These are phyloP conservation scores for Ecliptopera silaceata DNA, from an alignment of 2,888 invertebrate genomes.

Conservation along the genomic window DNA sequence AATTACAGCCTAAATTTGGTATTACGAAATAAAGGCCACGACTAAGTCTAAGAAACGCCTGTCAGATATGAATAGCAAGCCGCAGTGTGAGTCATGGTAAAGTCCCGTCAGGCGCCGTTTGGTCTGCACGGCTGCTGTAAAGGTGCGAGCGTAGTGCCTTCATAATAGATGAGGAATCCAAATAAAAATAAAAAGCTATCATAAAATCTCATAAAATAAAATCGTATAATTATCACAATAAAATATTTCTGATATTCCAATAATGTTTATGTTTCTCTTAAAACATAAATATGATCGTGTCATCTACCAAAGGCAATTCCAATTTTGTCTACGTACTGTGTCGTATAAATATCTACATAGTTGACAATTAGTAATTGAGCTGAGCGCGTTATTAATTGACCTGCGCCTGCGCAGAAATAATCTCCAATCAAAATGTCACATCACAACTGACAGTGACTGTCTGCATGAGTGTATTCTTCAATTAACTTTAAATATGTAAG, in stretches of 20 bases:
- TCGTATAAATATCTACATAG: neutral
- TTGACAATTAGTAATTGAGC: neutral
- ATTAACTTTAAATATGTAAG: too few relatives aligned
- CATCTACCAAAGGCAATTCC: too few relatives aligned
- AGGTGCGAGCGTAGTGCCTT: neutral
- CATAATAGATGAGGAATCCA: too few relatives aligned
- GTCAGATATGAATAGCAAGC: slow-evolving; percentile 43
- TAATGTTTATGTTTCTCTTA: too few relatives aligned
- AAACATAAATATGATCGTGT: too few relatives aligned
- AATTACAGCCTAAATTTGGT: too few relatives aligned
- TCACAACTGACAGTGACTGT: neutral
- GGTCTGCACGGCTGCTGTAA: slow-evolving; percentile 28
- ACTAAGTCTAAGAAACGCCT: slow-evolving; percentile 43
- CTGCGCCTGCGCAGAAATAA: slow-evolving; percentile 9
- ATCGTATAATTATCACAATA: too few relatives aligned
- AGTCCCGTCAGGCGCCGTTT: slow-evolving; percentile 59
- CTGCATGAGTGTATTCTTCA: neutral
- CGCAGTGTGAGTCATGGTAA: slow-evolving; percentile 71
- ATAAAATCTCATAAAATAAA: too few relatives aligned
- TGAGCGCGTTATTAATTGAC: neutral
- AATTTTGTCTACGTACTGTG: too few relatives aligned
- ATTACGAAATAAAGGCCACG: too few relatives aligned
- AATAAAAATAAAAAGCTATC: too few relatives aligned
- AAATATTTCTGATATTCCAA: too few relatives aligned
- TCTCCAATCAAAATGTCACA: neutral